These are phyloP conservation scores for Druon quercuslanigerum DNA, from an alignment of 1,140 invertebrate genomes.

Conservation along the genomic window DNA sequence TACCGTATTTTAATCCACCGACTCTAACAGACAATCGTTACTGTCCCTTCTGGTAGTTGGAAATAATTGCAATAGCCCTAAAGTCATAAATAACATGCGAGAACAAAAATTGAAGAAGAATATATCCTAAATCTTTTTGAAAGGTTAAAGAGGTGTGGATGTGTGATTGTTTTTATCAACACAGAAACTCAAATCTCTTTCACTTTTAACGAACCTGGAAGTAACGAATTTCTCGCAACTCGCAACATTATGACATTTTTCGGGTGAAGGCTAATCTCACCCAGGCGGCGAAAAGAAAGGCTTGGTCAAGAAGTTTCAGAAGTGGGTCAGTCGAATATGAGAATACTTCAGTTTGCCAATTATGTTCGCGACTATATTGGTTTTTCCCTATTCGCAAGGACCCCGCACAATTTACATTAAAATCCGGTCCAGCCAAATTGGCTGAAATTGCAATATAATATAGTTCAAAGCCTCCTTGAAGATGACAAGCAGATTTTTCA, in stretches of 20 bases:
- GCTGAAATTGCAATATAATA: too few species aligned
- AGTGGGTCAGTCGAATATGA: conserved; percentile 40
- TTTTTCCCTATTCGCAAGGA: not conserved
- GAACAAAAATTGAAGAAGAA: not conserved
- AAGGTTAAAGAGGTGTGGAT: not conserved
- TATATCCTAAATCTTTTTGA: not conserved
- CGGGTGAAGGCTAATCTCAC: not conserved
- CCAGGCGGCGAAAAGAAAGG: conserved; percentile 36
- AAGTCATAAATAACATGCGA: not conserved
- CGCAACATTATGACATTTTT: conserved; percentile 35
- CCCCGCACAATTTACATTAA: too few species aligned
- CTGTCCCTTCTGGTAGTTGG: not conserved
- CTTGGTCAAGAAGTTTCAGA: conserved; percentile 39
- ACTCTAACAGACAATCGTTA: conserved; percentile 5
- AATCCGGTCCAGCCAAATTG: too few species aligned
- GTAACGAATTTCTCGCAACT: conserved; percentile 6
- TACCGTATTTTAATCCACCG: not conserved
- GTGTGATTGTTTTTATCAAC: not conserved
- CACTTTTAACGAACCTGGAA: not conserved
- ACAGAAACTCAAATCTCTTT: not conserved
- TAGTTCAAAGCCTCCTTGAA: too few species aligned
- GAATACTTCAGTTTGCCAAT: not conserved
- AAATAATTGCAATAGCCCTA: not conserved
- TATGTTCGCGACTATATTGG: not conserved
- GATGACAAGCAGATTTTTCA: too few species aligned